These are phyloP conservation scores for Urocitellus parryii DNA, from an alignment of 2,113 vertebrate species.

Conservation along the genomic window DNA sequence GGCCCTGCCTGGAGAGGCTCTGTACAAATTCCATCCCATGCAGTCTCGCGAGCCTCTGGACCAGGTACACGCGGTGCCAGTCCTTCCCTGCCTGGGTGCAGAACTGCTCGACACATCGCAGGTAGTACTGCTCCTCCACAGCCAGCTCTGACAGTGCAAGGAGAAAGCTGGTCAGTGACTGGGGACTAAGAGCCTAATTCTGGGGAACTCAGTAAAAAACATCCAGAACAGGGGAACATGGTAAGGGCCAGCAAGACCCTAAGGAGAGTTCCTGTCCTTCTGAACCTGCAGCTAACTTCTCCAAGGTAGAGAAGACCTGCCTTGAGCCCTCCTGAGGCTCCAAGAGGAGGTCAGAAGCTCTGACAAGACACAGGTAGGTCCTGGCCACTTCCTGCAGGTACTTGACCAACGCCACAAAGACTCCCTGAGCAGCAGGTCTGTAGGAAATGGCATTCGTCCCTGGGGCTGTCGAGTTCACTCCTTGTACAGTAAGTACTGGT, in stretches of 20 bases:
- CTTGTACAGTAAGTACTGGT: constrained; percentile 81
- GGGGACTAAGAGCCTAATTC: rapidly evolving
- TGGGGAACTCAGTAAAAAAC: background rate
- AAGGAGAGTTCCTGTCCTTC: background rate
- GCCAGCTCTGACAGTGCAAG: constrained; percentile 64
- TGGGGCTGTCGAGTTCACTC: constrained; percentile 69
- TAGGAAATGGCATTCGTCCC: constrained; percentile 84
- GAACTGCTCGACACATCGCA: constrained; percentile 85
- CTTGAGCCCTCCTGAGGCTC: constrained; percentile 54
- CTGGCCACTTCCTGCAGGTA: constrained; percentile 91
- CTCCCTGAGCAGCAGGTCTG: background rate
- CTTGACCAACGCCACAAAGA: constrained; percentile 83
- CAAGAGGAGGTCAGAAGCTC: constrained; percentile 87
- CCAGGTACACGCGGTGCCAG: constrained; percentile 94
- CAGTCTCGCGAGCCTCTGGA: constrained; percentile 90
- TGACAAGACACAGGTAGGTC: constrained; percentile 91
- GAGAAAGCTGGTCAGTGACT: background rate
- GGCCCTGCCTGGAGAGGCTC: constrained; percentile 83
- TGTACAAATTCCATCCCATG: constrained; percentile 91
- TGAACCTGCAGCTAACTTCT: no score
- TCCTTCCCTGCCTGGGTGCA: constrained; percentile 86
- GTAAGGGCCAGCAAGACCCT: background rate
- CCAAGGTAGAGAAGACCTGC: constrained; percentile 60
- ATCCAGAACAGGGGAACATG: rapidly evolving
- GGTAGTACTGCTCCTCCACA: constrained; percentile 60